Evolutionary conservation across 2,888 invertebrate species (phyloP).

Genomic region (Callosobruchus maculatus): DNA sequence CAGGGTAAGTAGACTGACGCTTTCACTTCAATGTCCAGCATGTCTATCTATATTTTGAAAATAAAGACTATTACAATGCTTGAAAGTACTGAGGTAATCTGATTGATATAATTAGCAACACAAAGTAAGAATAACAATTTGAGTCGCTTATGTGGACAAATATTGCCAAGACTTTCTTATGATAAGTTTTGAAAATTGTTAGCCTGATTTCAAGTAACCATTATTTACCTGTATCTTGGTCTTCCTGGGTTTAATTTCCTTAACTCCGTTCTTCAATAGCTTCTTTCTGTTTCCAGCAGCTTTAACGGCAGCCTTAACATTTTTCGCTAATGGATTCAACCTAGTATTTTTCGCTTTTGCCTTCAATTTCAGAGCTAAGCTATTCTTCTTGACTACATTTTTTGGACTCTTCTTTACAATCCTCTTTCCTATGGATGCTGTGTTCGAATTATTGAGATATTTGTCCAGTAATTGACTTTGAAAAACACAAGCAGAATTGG

Average conservation of each 20-base stretch:
- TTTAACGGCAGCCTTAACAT: slow-evolving; percentile 37
- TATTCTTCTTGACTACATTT: slow-evolving; percentile 24
- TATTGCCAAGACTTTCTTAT: too few species aligned
- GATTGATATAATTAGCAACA: too few species aligned
- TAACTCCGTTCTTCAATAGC: slow-evolving; percentile 41
- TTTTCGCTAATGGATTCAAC: slow-evolving; percentile 35
- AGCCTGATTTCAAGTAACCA: slow-evolving; percentile 6
- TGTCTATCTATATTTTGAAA: too few species aligned
- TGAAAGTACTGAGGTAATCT: too few species aligned
- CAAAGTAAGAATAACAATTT: too few species aligned
- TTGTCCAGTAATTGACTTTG: neutral
- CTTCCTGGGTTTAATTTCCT: slow-evolving; percentile 31
- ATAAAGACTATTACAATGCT: too few species aligned
- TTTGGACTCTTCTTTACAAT: slow-evolving; percentile 25
- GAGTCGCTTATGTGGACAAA: too few species aligned
- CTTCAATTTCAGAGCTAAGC: slow-evolving; percentile 36
- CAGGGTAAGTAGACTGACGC: too few species aligned
- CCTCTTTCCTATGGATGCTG: slow-evolving; percentile 22
- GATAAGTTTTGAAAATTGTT: too few species aligned
- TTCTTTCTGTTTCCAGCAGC: slow-evolving; percentile 38
- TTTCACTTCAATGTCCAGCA: too few species aligned
- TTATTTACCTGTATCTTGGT: slow-evolving; percentile 16
- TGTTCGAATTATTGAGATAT: slow-evolving; percentile 14
- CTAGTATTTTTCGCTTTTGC: slow-evolving; percentile 34
- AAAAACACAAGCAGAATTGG: too few species aligned